phyloP scores from a whole-genome alignment of 2,113 vertebrate species.

The Scytalopus superciliaris region DNA sequence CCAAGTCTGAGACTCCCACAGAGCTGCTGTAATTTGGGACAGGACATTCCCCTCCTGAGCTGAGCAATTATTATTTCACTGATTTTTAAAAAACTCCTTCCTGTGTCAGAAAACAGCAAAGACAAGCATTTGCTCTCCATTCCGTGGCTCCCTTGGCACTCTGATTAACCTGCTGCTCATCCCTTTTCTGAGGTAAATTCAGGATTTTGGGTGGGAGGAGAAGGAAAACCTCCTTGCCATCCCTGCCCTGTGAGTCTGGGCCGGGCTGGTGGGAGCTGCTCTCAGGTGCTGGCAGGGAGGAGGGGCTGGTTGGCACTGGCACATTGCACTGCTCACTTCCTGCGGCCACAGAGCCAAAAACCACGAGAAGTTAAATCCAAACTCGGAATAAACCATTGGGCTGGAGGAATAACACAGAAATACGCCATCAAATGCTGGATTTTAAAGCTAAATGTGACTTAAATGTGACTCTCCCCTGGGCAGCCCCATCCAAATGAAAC shows the following conservation, averaged over 20 bases:
- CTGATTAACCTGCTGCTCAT: background rate
- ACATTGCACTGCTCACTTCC: background rate
- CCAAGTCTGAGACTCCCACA: background rate
- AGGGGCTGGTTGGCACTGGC: background rate
- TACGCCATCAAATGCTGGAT: background rate
- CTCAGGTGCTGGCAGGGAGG: background rate
- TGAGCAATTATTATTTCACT: background rate
- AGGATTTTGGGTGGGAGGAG: background rate
- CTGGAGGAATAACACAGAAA: background rate
- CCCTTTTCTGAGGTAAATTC: background rate
- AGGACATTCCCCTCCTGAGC: background rate
- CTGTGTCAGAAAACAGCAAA: background rate
- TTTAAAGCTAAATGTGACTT: background rate
- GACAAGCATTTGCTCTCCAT: background rate
- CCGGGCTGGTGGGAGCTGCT: background rate
- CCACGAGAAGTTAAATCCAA: background rate
- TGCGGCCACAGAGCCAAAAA: background rate
- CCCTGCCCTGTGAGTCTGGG: background rate
- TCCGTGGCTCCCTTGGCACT: background rate
- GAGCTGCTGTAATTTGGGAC: background rate
- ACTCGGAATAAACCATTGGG: rapidly evolving
- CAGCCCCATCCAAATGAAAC: background rate
- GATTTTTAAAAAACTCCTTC: background rate
- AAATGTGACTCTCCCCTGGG: background rate
- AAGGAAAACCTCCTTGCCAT: background rate